Evolutionary conservation across 2,797 vertebrate species (phyloP), one percentile per base, ranked within the genome.

Genomic region (Chaunax sp.): DNA sequence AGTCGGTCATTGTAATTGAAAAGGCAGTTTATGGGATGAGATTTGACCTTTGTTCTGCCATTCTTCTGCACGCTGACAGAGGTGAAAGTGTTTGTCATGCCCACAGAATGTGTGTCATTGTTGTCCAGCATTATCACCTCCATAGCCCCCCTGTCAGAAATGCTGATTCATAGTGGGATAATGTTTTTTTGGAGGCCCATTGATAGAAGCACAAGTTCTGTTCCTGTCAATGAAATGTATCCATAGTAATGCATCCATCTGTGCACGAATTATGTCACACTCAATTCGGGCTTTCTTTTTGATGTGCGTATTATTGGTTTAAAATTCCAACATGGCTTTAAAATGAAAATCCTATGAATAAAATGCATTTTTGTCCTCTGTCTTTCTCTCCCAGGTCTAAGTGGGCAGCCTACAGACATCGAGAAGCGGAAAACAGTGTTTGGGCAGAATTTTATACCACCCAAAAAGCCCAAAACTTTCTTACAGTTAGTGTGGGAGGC

Each of bases 391-490:
- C 51, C 92, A 99, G 98, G 97, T 93, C 94, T 99, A 94, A 97
- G 95, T 85, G 98, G 98, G 93, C 96, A 96, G 83, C 96, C 95
- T 78, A 86, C 93, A 90, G 98, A 99, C 93, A 96, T 99, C 77
- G 97, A 98, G 85, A 98, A 97, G 93, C 95, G 98, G 94, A 95
- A 95, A 96, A 91, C 92, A 92, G 94, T 88, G 80, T 99, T 96
- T 95, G 98, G 98, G 91, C 90, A 96, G 91, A 99, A 99, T 93
- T 92, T 97, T 90, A 99, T 99, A 97, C 98, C 98, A 93, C 98
- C 98, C 89, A 99, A 99, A 97, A 99, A 99, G 95, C 95, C 98
- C 95, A 99, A 99, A 97, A 99, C 98, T 49, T 99, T 99, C 95
- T 96, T 99, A 94, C 97, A 99, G 58, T 98, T 99, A 98, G 97